Conservation (phyloP, 1,140 invertebrate species). For the Pissodes strobi region DNA sequence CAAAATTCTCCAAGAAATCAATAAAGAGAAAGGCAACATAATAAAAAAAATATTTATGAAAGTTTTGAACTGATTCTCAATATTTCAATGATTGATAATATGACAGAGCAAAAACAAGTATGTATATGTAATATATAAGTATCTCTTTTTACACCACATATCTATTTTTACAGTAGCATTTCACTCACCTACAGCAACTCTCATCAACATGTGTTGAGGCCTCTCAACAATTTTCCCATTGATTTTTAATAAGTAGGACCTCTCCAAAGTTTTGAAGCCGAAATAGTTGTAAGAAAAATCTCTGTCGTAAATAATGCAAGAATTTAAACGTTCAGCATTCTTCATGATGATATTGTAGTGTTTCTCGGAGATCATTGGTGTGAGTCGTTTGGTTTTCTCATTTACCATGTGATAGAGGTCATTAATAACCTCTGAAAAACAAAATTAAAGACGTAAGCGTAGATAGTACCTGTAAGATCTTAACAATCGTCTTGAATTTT, state of each 20-base stretch:
- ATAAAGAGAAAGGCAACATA: too few species aligned
- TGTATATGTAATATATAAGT: too few species aligned
- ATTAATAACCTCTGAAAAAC: conserved; percentile 80
- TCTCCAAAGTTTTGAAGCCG: conserved; percentile 97
- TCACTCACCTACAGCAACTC: conserved; percentile 86
- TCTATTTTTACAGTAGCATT: too few species aligned
- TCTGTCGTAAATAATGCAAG: conserved; percentile 96
- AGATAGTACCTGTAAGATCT: too few species aligned
- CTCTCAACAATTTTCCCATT: conserved; percentile 93
- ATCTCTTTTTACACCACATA: too few species aligned
- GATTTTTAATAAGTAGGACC: conserved; percentile 94
- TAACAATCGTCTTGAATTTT: too few species aligned
- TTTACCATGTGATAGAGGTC: conserved; percentile 83
- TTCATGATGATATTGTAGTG: conserved; percentile 84
- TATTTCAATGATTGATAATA: too few species aligned
- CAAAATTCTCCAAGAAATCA: too few species aligned
- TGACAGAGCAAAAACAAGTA: too few species aligned
- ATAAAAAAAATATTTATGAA: too few species aligned
- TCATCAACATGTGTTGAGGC: conserved; percentile 99
- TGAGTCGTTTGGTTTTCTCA: conserved; percentile 68
- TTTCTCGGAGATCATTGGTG: conserved; percentile 85
- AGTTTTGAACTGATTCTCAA: too few species aligned
- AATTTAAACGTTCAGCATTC: conserved; percentile 88
- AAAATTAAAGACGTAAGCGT: too few species aligned
- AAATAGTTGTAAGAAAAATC: conserved; percentile 99